Conservation (phyloP, 2,113 vertebrate genomes). For the Crypturellus undulatus region DNA sequence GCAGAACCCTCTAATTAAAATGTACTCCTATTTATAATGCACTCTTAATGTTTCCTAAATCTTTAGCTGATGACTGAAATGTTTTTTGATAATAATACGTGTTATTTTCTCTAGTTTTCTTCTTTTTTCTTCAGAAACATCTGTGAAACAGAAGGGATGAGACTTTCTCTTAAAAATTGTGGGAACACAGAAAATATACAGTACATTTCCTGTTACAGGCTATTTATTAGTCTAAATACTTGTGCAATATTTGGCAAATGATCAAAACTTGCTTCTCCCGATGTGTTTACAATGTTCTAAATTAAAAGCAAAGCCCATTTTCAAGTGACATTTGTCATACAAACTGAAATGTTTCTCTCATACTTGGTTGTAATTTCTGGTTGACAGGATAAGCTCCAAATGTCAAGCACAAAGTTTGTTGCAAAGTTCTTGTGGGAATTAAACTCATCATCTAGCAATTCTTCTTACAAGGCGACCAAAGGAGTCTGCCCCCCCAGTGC, state of each 20-base stretch:
- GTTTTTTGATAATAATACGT: not conserved
- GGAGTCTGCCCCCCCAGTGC: not conserved
- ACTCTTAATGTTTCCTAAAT: not conserved
- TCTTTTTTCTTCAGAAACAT: constrained; percentile 25
- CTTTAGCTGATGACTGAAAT: not conserved
- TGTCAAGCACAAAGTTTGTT: not conserved
- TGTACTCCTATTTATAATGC: not conserved
- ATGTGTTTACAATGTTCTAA: constrained; percentile 61
- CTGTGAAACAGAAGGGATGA: constrained; percentile 58
- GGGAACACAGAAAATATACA: constrained; percentile 70
- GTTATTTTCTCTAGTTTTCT: not conserved
- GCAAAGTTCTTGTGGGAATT: constrained; percentile 36
- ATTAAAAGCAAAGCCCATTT: constrained; percentile 56
- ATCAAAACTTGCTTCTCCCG: constrained; percentile 57
- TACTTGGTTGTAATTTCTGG: constrained; percentile 33
- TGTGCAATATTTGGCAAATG: constrained; percentile 69
- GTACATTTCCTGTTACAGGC: constrained; percentile 61
- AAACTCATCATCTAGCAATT: not conserved
- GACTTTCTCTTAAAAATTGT: constrained; percentile 58
- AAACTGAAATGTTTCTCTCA: constrained; percentile 25
- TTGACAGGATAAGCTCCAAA: constrained; percentile 45
- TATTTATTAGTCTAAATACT: constrained; percentile 72
- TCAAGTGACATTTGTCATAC: constrained; percentile 54
- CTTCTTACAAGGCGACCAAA: not conserved
- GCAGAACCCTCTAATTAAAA: not conserved